A percentile compares a stretch with the other conserved stretches of the same genome.
Conservation (phyloP, 2,113 vertebrate genomes). For the Ellobius talpinus region DNA sequence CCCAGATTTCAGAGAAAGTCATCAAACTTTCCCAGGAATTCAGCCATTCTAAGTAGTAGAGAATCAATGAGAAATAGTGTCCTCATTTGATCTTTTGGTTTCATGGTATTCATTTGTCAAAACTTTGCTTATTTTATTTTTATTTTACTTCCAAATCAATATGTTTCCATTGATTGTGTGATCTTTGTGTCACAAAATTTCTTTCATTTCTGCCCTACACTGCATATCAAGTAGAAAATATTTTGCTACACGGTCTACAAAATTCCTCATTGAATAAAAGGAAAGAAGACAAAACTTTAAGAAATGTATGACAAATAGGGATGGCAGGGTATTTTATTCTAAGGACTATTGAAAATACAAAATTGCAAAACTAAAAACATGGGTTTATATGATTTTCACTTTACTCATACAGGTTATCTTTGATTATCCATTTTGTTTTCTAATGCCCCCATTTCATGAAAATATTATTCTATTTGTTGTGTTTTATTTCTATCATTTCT, state of each 20-base stretch:
- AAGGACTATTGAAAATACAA: neutral
- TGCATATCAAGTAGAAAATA: conserved; percentile 16
- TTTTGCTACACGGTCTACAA: conserved; percentile 54
- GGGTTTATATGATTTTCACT: neutral
- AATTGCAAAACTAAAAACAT: neutral
- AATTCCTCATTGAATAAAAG: conserved; percentile 13
- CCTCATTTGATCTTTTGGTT: conserved; percentile 66
- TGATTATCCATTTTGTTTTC: neutral
- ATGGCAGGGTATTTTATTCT: neutral
- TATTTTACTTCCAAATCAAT: conserved; percentile 68
- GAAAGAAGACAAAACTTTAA: neutral
- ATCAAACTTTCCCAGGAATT: conserved; percentile 28
- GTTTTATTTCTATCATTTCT: neutral
- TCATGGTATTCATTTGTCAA: conserved; percentile 51
- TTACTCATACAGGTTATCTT: neutral
- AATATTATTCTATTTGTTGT: neutral
- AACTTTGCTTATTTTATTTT: conserved; percentile 54
- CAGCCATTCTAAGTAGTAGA: conserved; percentile 36
- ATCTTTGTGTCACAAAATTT: conserved; percentile 53
- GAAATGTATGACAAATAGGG: neutral
- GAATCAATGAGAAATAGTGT: conserved; percentile 50
- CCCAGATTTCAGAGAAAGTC: neutral
- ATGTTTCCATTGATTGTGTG: conserved; percentile 59
- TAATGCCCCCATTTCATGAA: neutral
- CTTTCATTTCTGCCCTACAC: conserved; percentile 59